Base-by-base conservation (phyloP, 2,113 vertebrate species). In the Trematocara stigmaticum region DNA sequence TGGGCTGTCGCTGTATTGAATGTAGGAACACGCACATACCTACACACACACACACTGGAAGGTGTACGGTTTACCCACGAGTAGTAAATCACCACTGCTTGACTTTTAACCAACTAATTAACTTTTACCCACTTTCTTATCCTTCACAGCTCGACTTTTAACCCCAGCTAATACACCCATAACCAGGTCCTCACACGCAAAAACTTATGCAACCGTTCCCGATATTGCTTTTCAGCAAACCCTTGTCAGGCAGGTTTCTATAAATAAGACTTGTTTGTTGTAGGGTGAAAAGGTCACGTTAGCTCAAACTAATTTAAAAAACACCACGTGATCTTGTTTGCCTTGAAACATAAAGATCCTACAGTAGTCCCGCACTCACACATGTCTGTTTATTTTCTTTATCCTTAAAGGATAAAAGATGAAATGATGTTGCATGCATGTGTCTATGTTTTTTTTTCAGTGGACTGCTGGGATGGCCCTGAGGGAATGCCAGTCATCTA, bases 381-480 rank as follows among this genome's bases (percentile, higher is more conserved):
- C 7, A 5, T 15, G 2, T 10, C 12, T 20, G 15, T 31, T n/a
- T 45, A 78, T 6, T 20, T 78, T 5, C 31, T 45, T 61, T 18
- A 64, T 23, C 7, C 20, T 35, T 49, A 15, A 42, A 45, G 16
- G 52, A 10, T 74, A 13, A 2, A 11, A 13, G 9, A 20, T 12
- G 4, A 61, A 81, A 45, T 79, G 5, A 76, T 11, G 2, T 47
- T 74, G 13, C 40, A 71, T 16, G 10, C 4, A 3, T 34, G 10
- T 49, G 13, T 83, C 11, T 71, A 6, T 89, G 61, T 92, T 82
- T 81, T 11, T 76, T 76, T 95, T 96, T 23, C 94, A 99, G 99
- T 99, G 97, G 99, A 99, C 94, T 99, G 99, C 96, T 99, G 99
- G 99, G 99, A 99, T 0, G 99, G 99, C 81, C 99, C 99, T 0